phyloP scores from a whole-genome alignment of 2,797 vertebrate species.

The Thaleichthys pacificus region DNA sequence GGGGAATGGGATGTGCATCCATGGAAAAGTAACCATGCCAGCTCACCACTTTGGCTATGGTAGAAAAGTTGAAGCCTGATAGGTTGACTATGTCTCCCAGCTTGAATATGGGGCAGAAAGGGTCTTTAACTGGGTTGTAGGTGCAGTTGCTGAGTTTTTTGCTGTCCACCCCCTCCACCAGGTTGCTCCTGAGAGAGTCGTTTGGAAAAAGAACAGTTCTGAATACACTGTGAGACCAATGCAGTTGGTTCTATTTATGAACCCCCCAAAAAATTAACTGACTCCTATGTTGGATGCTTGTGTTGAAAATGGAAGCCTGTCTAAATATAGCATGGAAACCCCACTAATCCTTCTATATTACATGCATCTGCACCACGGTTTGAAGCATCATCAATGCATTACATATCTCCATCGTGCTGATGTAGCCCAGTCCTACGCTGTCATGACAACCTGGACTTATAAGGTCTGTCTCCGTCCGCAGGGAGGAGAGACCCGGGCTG shows the following conservation, averaged over 20 bases:
- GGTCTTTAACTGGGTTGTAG: conserved; percentile 68
- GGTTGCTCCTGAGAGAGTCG: conserved; percentile 80
- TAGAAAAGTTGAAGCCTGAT: conserved; percentile 84
- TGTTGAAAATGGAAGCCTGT: no score
- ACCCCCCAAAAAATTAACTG: neutral
- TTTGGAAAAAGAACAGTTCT: neutral
- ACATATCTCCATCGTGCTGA: neutral
- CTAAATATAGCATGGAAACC: no score
- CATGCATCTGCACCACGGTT: no score
- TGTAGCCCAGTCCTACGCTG: neutral
- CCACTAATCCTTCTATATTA: no score
- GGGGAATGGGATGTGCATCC: neutral
- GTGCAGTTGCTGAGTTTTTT: conserved; percentile 79
- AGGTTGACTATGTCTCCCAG: conserved; percentile 84
- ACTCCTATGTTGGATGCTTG: no score
- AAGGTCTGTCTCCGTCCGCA: neutral
- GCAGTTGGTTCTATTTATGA: neutral
- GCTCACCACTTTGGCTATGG: conserved; percentile 82
- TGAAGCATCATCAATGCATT: neutral
- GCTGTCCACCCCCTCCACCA: conserved; percentile 81
- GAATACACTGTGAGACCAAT: neutral
- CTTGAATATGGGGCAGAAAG: conserved; percentile 89
- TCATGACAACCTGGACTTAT: neutral
- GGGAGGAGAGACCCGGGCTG: neutral
- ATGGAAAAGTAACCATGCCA: neutral